Percentiles rank a stretch among this genome's conserved stretches.
Evolutionary conservation across 92 coral and sea anemone genomes (phyloP).

Genomic region (Zoanthus gigantus): DNA sequence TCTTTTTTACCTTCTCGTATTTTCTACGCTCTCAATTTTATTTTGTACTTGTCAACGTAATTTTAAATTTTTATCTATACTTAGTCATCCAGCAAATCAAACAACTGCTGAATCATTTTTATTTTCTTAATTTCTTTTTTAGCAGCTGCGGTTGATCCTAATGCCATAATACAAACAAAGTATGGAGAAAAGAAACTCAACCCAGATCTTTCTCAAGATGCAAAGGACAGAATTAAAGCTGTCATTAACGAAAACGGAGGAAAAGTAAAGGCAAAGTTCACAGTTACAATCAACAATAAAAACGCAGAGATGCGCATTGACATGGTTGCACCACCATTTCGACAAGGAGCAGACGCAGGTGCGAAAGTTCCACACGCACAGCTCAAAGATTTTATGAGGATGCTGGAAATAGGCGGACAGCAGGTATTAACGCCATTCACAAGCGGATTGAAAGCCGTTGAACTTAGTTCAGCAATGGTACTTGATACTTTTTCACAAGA

Average conservation of each 20-base stretch:
- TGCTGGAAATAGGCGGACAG: background rate
- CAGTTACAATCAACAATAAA: background rate
- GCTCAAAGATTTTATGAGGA: background rate
- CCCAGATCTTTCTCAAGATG: background rate
- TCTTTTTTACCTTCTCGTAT: too few species aligned
- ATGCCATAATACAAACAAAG: background rate
- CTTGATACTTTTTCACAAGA: background rate
- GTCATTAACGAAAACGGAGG: background rate
- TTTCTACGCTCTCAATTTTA: too few species aligned
- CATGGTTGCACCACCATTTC: background rate
- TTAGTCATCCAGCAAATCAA: too few species aligned
- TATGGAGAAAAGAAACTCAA: background rate
- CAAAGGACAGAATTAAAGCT: background rate
- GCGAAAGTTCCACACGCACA: constrained; percentile 29
- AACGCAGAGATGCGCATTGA: constrained; percentile 29
- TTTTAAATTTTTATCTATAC: too few species aligned
- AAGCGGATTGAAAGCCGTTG: background rate
- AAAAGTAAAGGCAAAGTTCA: background rate
- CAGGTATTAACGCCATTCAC: background rate
- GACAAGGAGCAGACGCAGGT: background rate
- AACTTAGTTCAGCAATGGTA: constrained; percentile 10
- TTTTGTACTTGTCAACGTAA: too few species aligned
- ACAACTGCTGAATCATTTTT: too few species aligned
- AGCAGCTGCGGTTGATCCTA: background rate
- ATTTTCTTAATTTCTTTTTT: background rate